Base-by-base conservation (phyloP, 2,797 vertebrate species). In the Fringilla coelebs region DNA sequence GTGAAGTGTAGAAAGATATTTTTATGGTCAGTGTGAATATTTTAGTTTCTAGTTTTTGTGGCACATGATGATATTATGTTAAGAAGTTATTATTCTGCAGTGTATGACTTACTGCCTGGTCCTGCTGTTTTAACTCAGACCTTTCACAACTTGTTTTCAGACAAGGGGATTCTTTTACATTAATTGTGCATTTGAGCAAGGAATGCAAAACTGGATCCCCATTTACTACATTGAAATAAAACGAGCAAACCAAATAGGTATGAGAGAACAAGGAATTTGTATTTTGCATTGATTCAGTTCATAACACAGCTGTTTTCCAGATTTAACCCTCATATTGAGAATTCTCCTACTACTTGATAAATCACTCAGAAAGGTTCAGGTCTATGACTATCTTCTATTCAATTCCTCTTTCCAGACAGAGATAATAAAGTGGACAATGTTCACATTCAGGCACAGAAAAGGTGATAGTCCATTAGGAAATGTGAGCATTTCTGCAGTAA, bases 301-400 rank as follows among this genome's bases (percentile, higher is more conserved):
- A 13, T 85, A 94, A 85, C 41, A 71, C 61, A 92, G 93, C 52
- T 95, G 81, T 83, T 96, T 96, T 93, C 86, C 90, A 94, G 63
- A 93, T 92, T 94, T 92, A 93, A 74, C 34, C 8, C 26, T 83
- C 46, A 62, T 72, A 65, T 85, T 85, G 54, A 7, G 6, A 82
- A 68, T 87, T 93, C 45, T 94, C 31, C 61, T 85, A 54, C 68
- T 87, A 73, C 71, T 85, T 93, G 74, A 92, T 91, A 92, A 94
- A 96, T 93, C 89, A 83, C 28, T 85, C 38, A 36, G 46, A 91
- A 94, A 78, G 4, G 28, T 68, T 80, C 34, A 61, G 49, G 34
- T 87, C 61, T 95, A 40, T 48, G 18, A 60, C 65, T 72, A 65
- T 54, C 57, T 90, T 85, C 82, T 92, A 52, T 63, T 65, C 36